Evolutionary conservation across 2,888 invertebrate species (phyloP).

Genomic region (Agrotis ipsilon): DNA sequence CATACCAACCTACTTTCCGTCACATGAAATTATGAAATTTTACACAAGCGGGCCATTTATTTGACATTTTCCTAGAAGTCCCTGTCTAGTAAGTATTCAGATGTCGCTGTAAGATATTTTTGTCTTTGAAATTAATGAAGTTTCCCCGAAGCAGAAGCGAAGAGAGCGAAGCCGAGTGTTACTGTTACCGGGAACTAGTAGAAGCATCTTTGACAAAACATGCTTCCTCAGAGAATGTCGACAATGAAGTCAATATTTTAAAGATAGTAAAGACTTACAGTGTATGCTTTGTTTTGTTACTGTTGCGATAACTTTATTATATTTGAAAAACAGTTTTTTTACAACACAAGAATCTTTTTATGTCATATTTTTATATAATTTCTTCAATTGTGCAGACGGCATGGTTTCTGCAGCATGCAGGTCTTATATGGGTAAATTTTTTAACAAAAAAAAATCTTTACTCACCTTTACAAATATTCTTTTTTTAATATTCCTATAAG

Average conservation of each 20-base stretch:
- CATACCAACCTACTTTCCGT: neutral
- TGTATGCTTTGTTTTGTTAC: neutral
- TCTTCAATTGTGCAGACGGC: neutral
- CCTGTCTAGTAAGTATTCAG: constrained; percentile 2
- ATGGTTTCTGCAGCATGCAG: no score
- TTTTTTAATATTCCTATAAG: no score
- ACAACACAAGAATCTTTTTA: neutral
- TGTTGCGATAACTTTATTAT: neutral
- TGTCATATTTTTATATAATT: neutral
- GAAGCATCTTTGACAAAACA: neutral
- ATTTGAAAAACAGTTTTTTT: neutral
- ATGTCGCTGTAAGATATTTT: neutral
- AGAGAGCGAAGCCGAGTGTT: neutral
- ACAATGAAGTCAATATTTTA: no score
- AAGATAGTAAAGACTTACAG: neutral
- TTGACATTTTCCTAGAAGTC: neutral
- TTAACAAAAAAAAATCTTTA: no score
- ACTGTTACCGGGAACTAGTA: constrained; percentile 2
- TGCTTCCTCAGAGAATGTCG: no score
- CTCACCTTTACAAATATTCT: no score
- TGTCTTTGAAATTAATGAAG: neutral
- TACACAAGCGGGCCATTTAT: neutral
- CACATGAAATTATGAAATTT: neutral
- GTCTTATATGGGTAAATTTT: no score
- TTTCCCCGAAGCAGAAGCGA: constrained; percentile 1